A percentile compares a stretch with the other conserved stretches of the same genome.
Conservation (phyloP, 2,888 invertebrate genomes). For the Cheilosia urbana region DNA sequence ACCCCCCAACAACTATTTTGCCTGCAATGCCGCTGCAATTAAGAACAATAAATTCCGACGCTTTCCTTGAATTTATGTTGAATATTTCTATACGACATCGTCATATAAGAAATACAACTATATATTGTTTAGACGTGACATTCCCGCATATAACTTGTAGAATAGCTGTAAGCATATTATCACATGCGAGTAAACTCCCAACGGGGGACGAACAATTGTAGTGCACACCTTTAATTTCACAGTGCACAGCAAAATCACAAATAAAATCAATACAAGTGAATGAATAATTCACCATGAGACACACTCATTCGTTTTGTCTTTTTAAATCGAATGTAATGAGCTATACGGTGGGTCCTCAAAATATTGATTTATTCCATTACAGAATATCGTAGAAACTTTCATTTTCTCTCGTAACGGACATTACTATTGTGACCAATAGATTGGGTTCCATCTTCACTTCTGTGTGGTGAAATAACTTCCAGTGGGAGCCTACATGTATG, state of each 20-base stretch:
- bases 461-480: conserved; percentile 46
- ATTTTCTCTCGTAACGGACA: background rate
- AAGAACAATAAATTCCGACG: background rate
- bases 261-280: conserved; percentile 66
- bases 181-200: conserved; percentile 19
- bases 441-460: conserved; percentile 13
- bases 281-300: conserved; percentile 39
- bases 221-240: conserved; percentile 44
- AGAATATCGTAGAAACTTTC: conserved; percentile 4
- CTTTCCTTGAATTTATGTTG: background rate
- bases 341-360: conserved; percentile 16
- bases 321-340: conserved; percentile 22
- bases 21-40: conserved; percentile 2
- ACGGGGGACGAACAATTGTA: background rate
- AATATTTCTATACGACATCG: background rate
- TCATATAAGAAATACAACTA: background rate
- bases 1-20: too few species aligned
- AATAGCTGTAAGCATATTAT: conserved; percentile 12
- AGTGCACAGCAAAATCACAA: conserved; percentile 39
- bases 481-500: background rate
- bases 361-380: conserved; percentile 56
- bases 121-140: background rate
- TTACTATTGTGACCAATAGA: conserved; percentile 32
- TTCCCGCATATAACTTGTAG: conserved; percentile 32
- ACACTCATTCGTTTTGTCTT: background rate